Percentiles rank a stretch among this genome's conserved stretches.
Conservation (phyloP, 2,888 invertebrate genomes). For the Ochropleura plecta region DNA sequence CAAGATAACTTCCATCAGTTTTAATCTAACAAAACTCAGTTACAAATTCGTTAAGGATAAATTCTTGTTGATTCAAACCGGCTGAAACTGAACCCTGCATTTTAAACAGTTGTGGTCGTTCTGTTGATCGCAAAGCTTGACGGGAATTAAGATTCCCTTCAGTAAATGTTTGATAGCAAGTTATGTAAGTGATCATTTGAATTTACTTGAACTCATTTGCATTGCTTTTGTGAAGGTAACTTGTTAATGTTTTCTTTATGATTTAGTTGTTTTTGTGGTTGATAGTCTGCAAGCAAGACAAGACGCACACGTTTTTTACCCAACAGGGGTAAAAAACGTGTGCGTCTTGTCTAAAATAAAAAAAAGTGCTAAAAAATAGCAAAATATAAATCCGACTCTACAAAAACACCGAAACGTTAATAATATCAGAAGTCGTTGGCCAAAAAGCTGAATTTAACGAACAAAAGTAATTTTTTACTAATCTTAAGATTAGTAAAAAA, state of each 20-base stretch:
- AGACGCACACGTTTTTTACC: no score
- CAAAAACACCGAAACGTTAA: no score
- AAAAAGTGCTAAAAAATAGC: no score
- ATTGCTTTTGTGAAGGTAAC: conserved; percentile 24
- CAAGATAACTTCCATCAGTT: conserved; percentile 27
- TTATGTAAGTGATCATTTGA: conserved; percentile 38
- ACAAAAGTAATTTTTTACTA: no score
- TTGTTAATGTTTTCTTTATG: not conserved
- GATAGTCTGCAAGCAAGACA: no score
- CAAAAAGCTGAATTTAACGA: no score
- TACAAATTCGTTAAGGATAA: conserved; percentile 59
- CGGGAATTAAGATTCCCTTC: conserved; percentile 41
- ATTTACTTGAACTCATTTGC: conserved; percentile 30
- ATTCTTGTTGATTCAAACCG: conserved; percentile 60
- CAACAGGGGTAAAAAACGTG: no score
- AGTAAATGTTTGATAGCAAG: conserved; percentile 51
- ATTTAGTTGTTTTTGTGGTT: not conserved
- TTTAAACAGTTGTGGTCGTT: conserved; percentile 56
- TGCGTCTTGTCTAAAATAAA: not conserved
- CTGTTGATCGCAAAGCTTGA: conserved; percentile 44
- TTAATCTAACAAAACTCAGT: conserved; percentile 40
- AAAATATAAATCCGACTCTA: no score
- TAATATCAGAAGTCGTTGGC: no score
- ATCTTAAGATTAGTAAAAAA: no score
- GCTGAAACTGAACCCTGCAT: conserved; percentile 49